phyloP scores from a whole-genome alignment of 2,113 vertebrate genomes.

The Ailuropoda melanoleuca region DNA sequence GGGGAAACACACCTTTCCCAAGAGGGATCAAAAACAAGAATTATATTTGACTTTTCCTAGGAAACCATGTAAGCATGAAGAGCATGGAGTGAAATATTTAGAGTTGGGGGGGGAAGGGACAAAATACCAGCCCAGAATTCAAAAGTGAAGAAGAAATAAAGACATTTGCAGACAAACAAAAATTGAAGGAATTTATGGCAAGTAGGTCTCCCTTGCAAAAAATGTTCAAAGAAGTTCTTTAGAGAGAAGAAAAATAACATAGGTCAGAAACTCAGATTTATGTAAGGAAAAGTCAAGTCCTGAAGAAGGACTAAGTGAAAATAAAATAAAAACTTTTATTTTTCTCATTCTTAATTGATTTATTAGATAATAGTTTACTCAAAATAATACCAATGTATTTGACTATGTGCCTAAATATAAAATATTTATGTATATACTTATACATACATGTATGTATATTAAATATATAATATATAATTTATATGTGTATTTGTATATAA shows the following conservation, averaged over 20 bases:
- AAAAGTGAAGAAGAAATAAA: background rate
- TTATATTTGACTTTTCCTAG: background rate
- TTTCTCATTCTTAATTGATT: background rate
- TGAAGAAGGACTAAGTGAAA: background rate
- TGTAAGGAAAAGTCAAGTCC: background rate
- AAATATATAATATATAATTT: background rate
- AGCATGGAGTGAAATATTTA: background rate
- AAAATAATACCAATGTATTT: background rate
- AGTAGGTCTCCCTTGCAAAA: background rate
- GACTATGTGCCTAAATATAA: background rate
- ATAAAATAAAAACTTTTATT: background rate
- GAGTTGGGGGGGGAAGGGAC: fast-evolving
- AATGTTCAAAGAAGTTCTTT: background rate
- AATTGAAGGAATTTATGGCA: background rate
- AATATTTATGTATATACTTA: background rate
- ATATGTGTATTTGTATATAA: background rate
- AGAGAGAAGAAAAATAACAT: background rate
- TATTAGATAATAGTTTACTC: background rate
- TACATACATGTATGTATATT: background rate
- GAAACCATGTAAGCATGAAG: background rate
- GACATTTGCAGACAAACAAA: background rate
- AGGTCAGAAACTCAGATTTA: background rate
- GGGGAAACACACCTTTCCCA: background rate
- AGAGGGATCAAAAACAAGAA: background rate
- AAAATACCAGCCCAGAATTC: background rate